phyloP scores from a whole-genome alignment of 1,140 invertebrate genomes.

The Chrysopa pallens region DNA sequence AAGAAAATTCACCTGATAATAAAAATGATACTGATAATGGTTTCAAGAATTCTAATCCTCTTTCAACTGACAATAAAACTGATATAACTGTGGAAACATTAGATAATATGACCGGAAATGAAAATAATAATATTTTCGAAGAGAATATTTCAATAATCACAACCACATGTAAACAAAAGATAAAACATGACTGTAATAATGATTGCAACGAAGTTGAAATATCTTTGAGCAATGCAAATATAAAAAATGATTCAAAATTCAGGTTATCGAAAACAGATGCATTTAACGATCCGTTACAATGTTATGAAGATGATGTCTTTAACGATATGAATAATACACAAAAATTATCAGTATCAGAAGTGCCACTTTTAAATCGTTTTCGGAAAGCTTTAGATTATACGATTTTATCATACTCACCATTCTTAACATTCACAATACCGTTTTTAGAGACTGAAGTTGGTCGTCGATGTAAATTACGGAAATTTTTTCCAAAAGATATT shows the following conservation, averaged over 20 bases:
- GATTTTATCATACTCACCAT: slow-evolving; percentile 71
- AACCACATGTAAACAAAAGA: no score
- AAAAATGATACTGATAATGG: background rate
- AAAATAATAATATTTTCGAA: background rate
- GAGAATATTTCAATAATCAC: background rate
- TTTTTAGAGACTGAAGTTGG: slow-evolving; percentile 77
- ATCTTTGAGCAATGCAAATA: background rate
- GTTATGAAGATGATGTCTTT: slow-evolving; percentile 25
- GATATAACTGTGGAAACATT: background rate
- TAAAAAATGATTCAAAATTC: background rate
- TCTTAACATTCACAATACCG: slow-evolving; percentile 66
- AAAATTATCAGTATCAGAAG: slow-evolving; percentile 31
- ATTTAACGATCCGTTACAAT: slow-evolving; percentile 57
- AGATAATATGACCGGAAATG: background rate
- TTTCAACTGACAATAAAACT: background rate
- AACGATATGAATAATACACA: slow-evolving; percentile 6
- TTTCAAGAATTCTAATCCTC: no score
- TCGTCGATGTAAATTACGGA: slow-evolving; percentile 51
- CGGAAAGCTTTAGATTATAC: slow-evolving; percentile 54
- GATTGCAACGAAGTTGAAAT: background rate
- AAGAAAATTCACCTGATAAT: slow-evolving; percentile 15
- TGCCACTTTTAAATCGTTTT: slow-evolving; percentile 48
- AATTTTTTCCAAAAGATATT: slow-evolving; percentile 62
- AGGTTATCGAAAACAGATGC: background rate
- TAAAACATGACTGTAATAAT: background rate